Conservation (phyloP, 2,113 vertebrate genomes). For the Sinocyclocheilus rhinocerous region DNA sequence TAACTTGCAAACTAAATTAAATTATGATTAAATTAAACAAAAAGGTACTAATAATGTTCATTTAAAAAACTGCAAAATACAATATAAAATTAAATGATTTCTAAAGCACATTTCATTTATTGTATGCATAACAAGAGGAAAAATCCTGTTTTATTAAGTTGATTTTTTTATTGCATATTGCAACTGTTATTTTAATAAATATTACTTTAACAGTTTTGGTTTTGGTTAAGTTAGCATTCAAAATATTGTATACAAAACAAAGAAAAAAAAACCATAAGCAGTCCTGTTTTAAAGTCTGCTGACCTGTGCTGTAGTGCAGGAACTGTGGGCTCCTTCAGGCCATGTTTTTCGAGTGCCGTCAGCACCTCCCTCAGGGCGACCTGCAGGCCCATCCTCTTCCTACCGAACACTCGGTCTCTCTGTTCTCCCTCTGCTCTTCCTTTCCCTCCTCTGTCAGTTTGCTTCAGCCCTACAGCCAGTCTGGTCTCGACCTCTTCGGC, state of each 20-base stretch:
- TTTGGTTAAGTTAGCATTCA: neutral
- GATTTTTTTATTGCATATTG: neutral
- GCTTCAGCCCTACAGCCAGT: slow-evolving; percentile 9
- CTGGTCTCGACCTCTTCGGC: neutral
- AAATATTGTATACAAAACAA: neutral
- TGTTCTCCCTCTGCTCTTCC: slow-evolving; percentile 24
- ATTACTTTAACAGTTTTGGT: neutral
- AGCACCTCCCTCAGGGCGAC: slow-evolving; percentile 77
- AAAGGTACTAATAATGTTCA: too few relatives aligned
- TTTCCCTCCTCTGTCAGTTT: neutral
- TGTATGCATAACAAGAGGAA: neutral
- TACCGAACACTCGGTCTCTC: slow-evolving; percentile 36
- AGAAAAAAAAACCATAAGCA: too few relatives aligned
- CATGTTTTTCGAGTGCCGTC: slow-evolving; percentile 72
- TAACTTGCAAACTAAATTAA: too few relatives aligned
- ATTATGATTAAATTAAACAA: neutral
- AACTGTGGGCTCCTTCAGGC: slow-evolving; percentile 82
- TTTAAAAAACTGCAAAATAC: neutral
- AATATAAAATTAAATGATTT: too few relatives aligned
- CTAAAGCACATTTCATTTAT: too few relatives aligned
- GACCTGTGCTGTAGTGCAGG: slow-evolving; percentile 90
- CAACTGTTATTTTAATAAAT: neutral
- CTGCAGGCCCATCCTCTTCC: slow-evolving; percentile 72
- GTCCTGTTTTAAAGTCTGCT: neutral
- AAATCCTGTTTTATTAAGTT: neutral